phyloP scores from a whole-genome alignment of 2,888 invertebrate species.

The Rotaria socialis region DNA sequence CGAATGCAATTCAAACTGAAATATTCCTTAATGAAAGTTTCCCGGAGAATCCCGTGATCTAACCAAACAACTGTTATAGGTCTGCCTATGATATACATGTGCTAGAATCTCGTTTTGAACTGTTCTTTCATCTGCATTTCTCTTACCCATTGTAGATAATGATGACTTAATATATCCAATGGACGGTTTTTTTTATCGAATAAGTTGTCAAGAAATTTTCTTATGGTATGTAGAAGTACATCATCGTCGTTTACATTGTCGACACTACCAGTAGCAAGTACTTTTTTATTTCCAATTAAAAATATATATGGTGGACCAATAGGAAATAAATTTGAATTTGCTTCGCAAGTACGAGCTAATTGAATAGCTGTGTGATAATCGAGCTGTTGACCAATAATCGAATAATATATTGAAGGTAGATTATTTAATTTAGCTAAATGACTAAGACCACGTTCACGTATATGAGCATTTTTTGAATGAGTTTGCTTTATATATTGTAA shows the following conservation, averaged over 20 bases:
- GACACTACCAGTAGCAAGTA: neutral
- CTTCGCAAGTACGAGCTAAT: neutral
- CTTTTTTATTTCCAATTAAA: neutral
- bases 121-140: too few species aligned
- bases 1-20: too few species aligned
- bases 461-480: neutral
- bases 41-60: too few species aligned
- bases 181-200: neutral
- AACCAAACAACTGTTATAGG: too few species aligned
- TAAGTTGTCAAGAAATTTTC: neutral
- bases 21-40: too few species aligned
- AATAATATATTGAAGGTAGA: neutral
- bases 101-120: too few species aligned
- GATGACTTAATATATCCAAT: neutral
- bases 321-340: neutral
- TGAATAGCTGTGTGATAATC: neutral
- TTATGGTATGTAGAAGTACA: neutral
- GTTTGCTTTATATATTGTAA: neutral
- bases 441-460: constrained; percentile 14
- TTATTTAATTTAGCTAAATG: neutral
- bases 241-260: neutral
- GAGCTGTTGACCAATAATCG: neutral
- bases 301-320: neutral
- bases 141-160: constrained; percentile 2
- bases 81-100: too few species aligned